Percentiles rank a stretch among this genome's conserved stretches.
Evolutionary conservation across 2,888 invertebrate genomes (phyloP).

Genomic region (Polydrusus tereticollis): DNA sequence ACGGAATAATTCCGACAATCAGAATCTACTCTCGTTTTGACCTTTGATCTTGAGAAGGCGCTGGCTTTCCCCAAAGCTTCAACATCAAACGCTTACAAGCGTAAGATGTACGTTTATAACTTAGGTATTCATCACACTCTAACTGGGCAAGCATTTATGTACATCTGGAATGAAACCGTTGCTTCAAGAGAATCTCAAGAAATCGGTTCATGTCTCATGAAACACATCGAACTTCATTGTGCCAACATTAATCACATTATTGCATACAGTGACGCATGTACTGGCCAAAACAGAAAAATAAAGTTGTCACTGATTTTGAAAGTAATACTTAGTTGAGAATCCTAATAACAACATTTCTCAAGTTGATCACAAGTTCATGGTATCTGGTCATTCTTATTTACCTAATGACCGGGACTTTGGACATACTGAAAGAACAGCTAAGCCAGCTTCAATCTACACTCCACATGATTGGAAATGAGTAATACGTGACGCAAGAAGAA

Average conservation of each 20-base stretch:
- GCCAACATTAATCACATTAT: no score
- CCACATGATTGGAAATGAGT: neutral
- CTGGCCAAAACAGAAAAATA: neutral
- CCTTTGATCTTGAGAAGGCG: slow-evolving; percentile 43
- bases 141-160: no score
- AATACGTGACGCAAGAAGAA: neutral
- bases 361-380: no score
- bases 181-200: no score
- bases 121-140: neutral
- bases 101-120: slow-evolving; percentile 13
- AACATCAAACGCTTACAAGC: slow-evolving; percentile 55
- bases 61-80: slow-evolving; percentile 52
- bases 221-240: no score
- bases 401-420: neutral
- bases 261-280: no score
- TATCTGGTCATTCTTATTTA: no score
- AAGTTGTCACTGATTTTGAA: neutral
- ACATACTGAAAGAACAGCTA: neutral
- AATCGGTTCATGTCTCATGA: no score
- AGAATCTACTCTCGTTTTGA: neutral
- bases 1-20: no score
- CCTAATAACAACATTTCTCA: neutral
- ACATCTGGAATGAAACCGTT: no score
- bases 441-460: neutral
- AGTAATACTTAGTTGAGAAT: neutral